These are phyloP conservation scores for Prorops nasuta DNA, from an alignment of 1,140 invertebrate species.

Conservation along the genomic window DNA sequence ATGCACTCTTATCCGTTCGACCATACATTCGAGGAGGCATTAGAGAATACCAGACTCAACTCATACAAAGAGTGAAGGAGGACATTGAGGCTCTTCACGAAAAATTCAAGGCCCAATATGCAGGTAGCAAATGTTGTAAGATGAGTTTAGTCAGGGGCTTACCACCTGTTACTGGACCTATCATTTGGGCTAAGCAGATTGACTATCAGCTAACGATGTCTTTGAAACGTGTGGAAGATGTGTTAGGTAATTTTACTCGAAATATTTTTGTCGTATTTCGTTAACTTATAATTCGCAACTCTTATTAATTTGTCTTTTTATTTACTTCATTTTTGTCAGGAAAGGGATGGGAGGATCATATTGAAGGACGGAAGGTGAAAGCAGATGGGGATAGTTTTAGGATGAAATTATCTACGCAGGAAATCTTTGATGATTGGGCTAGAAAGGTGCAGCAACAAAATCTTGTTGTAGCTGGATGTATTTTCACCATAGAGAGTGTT, in stretches of 20 bases:
- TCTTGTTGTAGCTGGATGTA: conserved; percentile 87
- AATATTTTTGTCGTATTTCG: neutral
- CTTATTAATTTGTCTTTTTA: conserved; percentile 2
- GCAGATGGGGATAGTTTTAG: conserved; percentile 97
- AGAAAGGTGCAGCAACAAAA: conserved; percentile 93
- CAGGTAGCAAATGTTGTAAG: conserved; percentile 86
- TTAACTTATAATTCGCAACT: conserved; percentile 1
- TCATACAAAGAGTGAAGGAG: conserved; percentile 98
- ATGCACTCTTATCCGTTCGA: conserved; percentile 96
- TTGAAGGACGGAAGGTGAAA: conserved; percentile 98
- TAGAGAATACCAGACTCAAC: conserved; percentile 97
- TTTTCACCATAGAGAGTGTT: conserved; percentile 91
- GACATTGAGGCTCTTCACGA: conserved; percentile 98
- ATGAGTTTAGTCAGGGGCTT: conserved; percentile 91
- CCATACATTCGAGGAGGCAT: conserved; percentile 98
- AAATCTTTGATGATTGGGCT: conserved; percentile 98
- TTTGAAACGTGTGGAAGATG: conserved; percentile 94
- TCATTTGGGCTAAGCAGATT: conserved; percentile 99
- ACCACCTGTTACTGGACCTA: conserved; percentile 94
- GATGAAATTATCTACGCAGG: conserved; percentile 90
- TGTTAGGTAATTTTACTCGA: conserved; percentile 68
- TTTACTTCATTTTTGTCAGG: conserved; percentile 53
- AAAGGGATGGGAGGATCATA: conserved; percentile 98
- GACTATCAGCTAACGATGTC: conserved; percentile 97
- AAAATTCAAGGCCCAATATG: conserved; percentile 97